These are phyloP conservation scores for Datnioides undecimradiatus DNA, from an alignment of 2,113 vertebrate species.

Conservation along the genomic window DNA sequence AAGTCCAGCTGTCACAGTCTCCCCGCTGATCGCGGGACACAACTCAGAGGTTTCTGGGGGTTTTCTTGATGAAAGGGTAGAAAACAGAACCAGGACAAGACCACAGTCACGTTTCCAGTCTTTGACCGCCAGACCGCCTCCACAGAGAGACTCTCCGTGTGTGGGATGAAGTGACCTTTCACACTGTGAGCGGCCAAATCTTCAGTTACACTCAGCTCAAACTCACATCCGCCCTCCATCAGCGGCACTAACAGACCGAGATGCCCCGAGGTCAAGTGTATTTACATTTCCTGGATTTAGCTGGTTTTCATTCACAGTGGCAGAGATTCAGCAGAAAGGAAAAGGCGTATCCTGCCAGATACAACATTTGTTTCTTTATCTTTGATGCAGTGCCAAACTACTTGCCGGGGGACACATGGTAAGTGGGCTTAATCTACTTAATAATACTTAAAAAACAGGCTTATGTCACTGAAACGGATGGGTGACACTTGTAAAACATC, in stretches of 20 bases:
- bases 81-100: not conserved
- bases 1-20: not conserved
- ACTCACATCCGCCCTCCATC: constrained; percentile 39
- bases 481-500: not conserved
- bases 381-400: not conserved
- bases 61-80: constrained; percentile 14
- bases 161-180: constrained; percentile 52
- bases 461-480: not conserved
- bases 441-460: constrained; percentile 7
- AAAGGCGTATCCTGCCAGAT: not conserved
- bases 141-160: constrained; percentile 29
- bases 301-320: not conserved
- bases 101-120: constrained; percentile 22
- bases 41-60: not conserved
- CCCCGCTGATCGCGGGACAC: not conserved
- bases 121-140: not conserved
- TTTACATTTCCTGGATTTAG: not conserved
- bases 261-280: not conserved
- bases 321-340: not conserved
- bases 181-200: not conserved
- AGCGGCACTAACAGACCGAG: not conserved
- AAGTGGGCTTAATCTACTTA: constrained; percentile 23
- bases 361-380: not conserved
- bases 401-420: not conserved
- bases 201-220: not conserved